Conservation (phyloP, 2,113 vertebrate species). For the Phycodurus eques region DNA sequence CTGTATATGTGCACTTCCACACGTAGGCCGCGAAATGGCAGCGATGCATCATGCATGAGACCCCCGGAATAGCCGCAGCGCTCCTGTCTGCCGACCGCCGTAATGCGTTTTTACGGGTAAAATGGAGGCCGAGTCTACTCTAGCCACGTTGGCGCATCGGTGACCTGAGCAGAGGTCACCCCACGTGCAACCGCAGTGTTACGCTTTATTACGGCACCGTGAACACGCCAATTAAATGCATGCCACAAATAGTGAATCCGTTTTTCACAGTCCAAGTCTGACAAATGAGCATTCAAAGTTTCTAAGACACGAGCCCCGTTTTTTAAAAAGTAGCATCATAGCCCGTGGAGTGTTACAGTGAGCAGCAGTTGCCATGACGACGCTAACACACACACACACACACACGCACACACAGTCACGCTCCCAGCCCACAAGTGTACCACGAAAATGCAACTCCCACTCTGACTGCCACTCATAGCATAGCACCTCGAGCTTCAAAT, state of each 20-base stretch:
- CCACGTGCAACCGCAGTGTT: background rate
- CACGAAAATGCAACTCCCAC: constrained; percentile 35
- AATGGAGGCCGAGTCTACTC: constrained; percentile 3
- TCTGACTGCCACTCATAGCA: constrained; percentile 60
- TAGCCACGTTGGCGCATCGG: background rate
- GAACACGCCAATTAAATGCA: background rate
- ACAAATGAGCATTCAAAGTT: background rate
- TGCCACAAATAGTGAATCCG: background rate
- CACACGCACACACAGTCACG: constrained; percentile 12
- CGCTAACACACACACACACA: constrained; percentile 1
- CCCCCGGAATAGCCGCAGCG: constrained; percentile 30
- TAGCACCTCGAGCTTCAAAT: background rate
- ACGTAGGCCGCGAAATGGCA: constrained; percentile 11
- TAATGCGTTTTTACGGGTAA: constrained; percentile 50
- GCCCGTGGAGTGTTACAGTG: background rate
- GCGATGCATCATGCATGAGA: constrained; percentile 44
- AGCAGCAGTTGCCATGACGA: constrained; percentile 17
- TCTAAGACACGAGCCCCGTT: background rate
- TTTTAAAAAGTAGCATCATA: background rate
- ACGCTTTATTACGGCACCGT: background rate
- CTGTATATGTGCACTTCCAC: background rate
- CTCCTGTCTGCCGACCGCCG: constrained; percentile 19
- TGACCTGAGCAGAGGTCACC: constrained; percentile 10
- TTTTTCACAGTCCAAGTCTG: background rate
- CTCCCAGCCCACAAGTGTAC: constrained; percentile 35